Percentiles rank a stretch among this genome's conserved stretches.
phyloP scores from a whole-genome alignment of 2,888 invertebrate genomes.

The Allygus modestus region DNA sequence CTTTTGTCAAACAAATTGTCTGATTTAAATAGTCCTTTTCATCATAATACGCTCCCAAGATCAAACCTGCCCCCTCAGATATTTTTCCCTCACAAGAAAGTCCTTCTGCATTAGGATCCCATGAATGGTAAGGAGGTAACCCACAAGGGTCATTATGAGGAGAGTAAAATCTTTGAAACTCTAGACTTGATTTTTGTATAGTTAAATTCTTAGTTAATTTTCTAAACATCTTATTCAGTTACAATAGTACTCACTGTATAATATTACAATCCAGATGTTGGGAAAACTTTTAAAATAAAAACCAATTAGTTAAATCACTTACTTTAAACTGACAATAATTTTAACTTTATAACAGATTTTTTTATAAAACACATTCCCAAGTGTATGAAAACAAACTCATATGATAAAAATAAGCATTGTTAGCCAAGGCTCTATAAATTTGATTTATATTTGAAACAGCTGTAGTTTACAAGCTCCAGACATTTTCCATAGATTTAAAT shows the following conservation, averaged over 20 bases:
- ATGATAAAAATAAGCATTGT: neutral
- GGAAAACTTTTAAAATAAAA: neutral
- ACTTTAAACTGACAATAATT: conserved; percentile 3
- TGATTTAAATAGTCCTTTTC: conserved; percentile 54
- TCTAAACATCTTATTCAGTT: conserved; percentile 5
- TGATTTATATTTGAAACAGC: too few relatives aligned
- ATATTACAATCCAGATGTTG: neutral
- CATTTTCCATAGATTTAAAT: too few relatives aligned
- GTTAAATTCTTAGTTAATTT: neutral
- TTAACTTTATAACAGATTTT: neutral
- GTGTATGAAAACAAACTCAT: neutral
- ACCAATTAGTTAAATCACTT: neutral
- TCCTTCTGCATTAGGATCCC: conserved; percentile 49
- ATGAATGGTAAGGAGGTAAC: conserved; percentile 52
- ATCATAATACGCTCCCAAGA: conserved; percentile 56
- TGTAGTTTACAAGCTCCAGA: too few relatives aligned
- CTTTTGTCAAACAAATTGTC: conserved; percentile 56
- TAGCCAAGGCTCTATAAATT: neutral
- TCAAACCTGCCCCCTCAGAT: conserved; percentile 52
- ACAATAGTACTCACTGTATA: neutral
- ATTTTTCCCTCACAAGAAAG: conserved; percentile 56
- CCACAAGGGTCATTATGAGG: conserved; percentile 53
- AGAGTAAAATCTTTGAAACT: conserved; percentile 46
- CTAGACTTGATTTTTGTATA: conserved; percentile 11
- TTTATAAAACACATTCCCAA: neutral